Base-by-base conservation (phyloP, 2,888 invertebrate species). In the Erannis defoliaria region DNA sequence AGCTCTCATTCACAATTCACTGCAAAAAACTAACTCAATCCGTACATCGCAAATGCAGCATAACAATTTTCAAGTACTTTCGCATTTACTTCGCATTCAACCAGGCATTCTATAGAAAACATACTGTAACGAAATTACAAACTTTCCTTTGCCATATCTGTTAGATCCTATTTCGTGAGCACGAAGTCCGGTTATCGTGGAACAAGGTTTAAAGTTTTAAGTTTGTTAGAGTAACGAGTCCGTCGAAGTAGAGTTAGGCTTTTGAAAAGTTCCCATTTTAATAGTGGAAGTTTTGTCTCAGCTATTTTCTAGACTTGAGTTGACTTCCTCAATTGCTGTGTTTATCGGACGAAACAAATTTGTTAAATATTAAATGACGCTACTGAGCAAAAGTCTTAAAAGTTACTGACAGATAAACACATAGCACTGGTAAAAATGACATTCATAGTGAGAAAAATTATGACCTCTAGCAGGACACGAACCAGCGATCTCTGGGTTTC, bases 91-190 rank as follows among this genome's bases (percentile, higher is more conserved):
- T 35, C 56, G 53, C 37, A 62, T 62, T 62, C 62, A 62, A 35
- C 62, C 48, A 62, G 56, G 56, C 62, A 62, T 53, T 56, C 56
- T 35, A 62, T 57, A 62, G 56, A 62, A 57, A 62, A 62, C 62
- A 56, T 62, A 53, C 62, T 62, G 56, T 62, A 62, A 62, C 62
- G 21, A 57, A 56, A 62, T 62, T 54, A 62, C 62, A 46, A 62
- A 62, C 16, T 62, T 57, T 42, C 19, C 49, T 8, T 6, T 26
- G n/a, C 56, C 14, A 29, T 29, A 21, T 16, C 1, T n/a, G 31
- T 54, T n/a, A 21, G 51, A 62, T 43, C 42, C 46, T 62, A 62
- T 57, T 49, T 21, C 38, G 2, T 10, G 5, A 10, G 19, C 2
- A n/a, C 19, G 14, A 57, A 56, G 56, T 35, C 37, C 53, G 53